Evolutionary conservation across 2,113 vertebrate genomes (phyloP).

Genomic region (Pituophis catenifer): DNA sequence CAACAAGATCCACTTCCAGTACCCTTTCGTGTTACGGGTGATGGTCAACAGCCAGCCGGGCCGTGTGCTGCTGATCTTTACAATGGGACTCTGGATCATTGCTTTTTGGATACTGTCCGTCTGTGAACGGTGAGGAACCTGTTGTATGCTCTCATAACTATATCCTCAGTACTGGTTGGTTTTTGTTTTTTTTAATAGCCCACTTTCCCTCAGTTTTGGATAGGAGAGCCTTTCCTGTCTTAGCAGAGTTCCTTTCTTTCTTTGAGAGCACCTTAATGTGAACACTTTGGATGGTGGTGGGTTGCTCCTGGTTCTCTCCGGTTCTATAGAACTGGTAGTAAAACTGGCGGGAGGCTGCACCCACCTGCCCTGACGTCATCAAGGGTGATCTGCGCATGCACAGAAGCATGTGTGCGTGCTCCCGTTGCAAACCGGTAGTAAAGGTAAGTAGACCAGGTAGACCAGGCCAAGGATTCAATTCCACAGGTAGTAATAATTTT

Average conservation of each 20-base stretch:
- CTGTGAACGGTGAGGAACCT: conserved; percentile 82
- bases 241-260: background rate
- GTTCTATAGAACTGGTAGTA: no score
- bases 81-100: conserved; percentile 81
- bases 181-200: background rate
- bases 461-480: no score
- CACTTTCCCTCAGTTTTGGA: background rate
- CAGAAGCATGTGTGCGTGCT: no score
- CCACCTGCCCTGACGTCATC: no score
- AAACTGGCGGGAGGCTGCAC: no score
- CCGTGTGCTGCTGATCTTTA: conserved; percentile 81
- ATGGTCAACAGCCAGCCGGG: conserved; percentile 87
- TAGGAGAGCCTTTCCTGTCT: background rate
- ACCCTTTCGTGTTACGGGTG: conserved; percentile 87
- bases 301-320: no score
- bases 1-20: conserved; percentile 89
- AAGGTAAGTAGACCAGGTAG: no score
- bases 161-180: background rate
- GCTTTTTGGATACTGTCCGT: conserved; percentile 86
- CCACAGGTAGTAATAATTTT: no score
- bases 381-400: no score
- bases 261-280: background rate
- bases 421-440: no score
- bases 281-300: no score
- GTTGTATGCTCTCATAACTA: background rate